Evolutionary conservation across 2,113 vertebrate genomes (phyloP).

Genomic region (Tachycineta bicolor): DNA sequence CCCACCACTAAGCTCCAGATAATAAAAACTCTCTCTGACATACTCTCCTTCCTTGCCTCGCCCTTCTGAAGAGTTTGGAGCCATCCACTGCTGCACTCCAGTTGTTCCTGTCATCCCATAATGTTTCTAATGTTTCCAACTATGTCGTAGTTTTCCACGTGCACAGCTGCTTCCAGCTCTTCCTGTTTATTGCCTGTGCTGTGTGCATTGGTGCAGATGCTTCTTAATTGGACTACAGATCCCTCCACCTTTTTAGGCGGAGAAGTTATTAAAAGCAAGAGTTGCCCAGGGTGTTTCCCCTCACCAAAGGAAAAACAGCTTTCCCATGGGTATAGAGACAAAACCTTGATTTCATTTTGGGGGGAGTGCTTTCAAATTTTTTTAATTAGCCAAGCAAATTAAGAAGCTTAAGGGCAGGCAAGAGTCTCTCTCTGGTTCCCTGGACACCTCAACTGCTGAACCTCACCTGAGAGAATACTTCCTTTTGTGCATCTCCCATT

Average conservation of each 20-base stretch:
- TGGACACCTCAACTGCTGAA: neutral
- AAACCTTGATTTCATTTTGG: neutral
- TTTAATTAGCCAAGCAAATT: constrained; percentile 18
- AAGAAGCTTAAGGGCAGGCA: neutral
- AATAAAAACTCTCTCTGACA: neutral
- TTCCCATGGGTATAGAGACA: neutral
- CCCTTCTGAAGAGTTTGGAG: neutral
- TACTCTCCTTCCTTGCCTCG: neutral
- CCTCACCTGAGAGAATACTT: neutral
- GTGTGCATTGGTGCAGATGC: neutral
- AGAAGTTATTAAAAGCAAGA: neutral
- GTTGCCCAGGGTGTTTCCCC: neutral
- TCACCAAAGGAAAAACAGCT: neutral
- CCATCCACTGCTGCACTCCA: neutral
- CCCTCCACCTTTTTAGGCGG: neutral
- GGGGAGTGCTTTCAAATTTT: neutral
- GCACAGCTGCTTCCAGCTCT: neutral
- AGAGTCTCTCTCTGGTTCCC: neutral
- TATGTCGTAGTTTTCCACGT: neutral
- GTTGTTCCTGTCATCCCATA: neutral
- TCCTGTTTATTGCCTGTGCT: neutral
- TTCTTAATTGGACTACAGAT: neutral
- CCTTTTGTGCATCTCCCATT: neutral
- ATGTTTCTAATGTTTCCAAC: neutral
- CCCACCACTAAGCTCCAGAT: neutral